Conservation (phyloP, 1,140 invertebrate species). For the Drosophila ogumai region DNA sequence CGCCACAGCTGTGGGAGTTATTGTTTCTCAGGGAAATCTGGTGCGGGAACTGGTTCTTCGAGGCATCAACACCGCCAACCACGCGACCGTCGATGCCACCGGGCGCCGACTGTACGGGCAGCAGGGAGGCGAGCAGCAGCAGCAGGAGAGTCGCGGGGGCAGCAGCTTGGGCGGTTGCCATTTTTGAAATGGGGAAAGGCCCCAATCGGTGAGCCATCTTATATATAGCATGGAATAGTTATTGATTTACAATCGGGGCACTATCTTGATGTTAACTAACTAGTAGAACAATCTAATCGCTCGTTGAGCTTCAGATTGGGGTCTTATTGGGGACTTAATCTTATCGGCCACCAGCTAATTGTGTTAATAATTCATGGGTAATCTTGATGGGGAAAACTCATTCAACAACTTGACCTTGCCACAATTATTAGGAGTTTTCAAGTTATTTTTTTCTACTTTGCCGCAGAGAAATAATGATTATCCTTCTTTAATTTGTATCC, state of each 20-base stretch:
- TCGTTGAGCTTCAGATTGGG: conserved; percentile 16
- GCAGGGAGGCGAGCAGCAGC: background rate
- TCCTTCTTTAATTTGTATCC: background rate
- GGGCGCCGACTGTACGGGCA: conserved; percentile 44
- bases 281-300: conserved; percentile 14
- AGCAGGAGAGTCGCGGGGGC: background rate
- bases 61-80: conserved; percentile 85
- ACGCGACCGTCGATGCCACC: conserved; percentile 65
- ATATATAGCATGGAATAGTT: conserved; percentile 2
- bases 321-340: background rate
- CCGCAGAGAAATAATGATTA: background rate
- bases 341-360: conserved; percentile 3
- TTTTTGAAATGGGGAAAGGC: conserved; percentile 26
- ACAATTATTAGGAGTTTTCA: too few relatives aligned
- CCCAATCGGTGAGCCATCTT: background rate
- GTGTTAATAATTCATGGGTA: conserved; percentile 6
- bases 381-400: conserved; percentile 16
- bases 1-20: conserved; percentile 86
- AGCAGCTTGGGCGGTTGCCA: conserved; percentile 4
- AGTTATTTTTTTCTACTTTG: conserved; percentile 14
- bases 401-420: conserved; percentile 8
- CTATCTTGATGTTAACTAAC: background rate
- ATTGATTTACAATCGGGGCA: conserved; percentile 18
- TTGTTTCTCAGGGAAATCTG: conserved; percentile 85
- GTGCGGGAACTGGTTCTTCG: conserved; percentile 84